phyloP scores from a whole-genome alignment of 2,888 invertebrate genomes.

The Agriotes lineatus region DNA sequence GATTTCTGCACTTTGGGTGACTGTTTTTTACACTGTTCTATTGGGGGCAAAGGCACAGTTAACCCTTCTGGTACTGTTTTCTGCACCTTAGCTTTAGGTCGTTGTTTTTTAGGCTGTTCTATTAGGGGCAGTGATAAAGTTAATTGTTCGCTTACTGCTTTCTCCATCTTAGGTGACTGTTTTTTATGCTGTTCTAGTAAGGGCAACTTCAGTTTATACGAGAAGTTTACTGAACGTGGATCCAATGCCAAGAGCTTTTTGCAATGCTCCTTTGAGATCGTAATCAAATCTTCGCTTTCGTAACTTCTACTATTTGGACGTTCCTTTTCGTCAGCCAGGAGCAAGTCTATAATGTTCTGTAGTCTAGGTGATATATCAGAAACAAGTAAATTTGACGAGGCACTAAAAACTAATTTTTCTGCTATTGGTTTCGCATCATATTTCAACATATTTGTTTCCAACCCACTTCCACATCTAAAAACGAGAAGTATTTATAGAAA shows the following conservation, averaged over 20 bases:
- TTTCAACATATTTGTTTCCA: background rate
- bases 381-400: background rate
- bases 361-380: constrained; percentile 41
- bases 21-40: background rate
- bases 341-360: constrained; percentile 37
- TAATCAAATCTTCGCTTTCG: constrained; percentile 24
- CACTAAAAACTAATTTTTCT: background rate
- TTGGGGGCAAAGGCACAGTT: constrained; percentile 8
- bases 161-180: background rate
- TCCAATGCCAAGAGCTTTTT: constrained; percentile 42
- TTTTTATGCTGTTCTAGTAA: background rate
- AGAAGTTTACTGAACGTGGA: constrained; percentile 11
- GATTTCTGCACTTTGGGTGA: too few species aligned
- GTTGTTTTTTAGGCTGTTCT: background rate
- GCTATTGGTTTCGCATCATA: too few species aligned
- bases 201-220: constrained; percentile 11
- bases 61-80: too few species aligned
- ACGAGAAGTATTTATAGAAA: background rate
- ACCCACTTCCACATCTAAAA: background rate
- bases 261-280: constrained; percentile 46
- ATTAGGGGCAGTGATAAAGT: constrained; percentile 19
- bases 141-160: too few species aligned
- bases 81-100: too few species aligned
- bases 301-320: background rate
- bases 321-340: constrained; percentile 26